Evolutionary conservation across 2,888 invertebrate genomes (phyloP), one percentile per base, ranked within the genome.

Genomic region (Silvanus unidentatus): DNA sequence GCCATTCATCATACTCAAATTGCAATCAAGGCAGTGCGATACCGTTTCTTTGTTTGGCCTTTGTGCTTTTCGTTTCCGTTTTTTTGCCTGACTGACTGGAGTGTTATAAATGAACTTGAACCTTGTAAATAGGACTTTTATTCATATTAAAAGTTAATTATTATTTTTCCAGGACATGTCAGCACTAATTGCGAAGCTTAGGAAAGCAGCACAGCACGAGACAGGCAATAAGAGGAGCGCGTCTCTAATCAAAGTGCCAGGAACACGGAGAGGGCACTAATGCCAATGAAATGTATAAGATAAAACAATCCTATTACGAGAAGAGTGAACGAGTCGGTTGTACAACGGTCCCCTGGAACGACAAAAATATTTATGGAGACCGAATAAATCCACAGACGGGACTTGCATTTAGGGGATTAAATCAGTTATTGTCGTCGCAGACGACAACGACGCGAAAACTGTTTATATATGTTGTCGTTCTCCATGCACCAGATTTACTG

Each of bases 281-380:
- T 68, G 65, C 68, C 69, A 66, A 68, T 70, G 69, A 69, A 55
- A 66, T 60, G 64, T 63, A 22, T 22, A 62, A 67, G 67, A 68
- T 69, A 70, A 70, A 69, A 69, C 70, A 70, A 70, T 70, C 68
- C 68, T 66, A 70, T 69, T 70, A 66, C 63, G 56, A 49, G 49
- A 47, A 39, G 34, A 62, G 63, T 62, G n/a, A n/a, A n/a, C n/a
- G n/a, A n/a, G n/a, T n/a, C n/a, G n/a, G 11, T 12, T 32, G 13
- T 8, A 3, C 32, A 32, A 5, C n/a, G 13, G 44, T 46, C 52
- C 47, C 50, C 50, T 49, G 39, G 48, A 50, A 48, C 56, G 46
- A 48, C 48, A 44, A 55, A 47, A 59, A 61, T 60, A 61, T 62
- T 62, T 62, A 62, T 62, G 59, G 57, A 55, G 59, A 57, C 55